Evolutionary conservation across 2,113 vertebrate genomes (phyloP).

Genomic region (Egretta garzetta): DNA sequence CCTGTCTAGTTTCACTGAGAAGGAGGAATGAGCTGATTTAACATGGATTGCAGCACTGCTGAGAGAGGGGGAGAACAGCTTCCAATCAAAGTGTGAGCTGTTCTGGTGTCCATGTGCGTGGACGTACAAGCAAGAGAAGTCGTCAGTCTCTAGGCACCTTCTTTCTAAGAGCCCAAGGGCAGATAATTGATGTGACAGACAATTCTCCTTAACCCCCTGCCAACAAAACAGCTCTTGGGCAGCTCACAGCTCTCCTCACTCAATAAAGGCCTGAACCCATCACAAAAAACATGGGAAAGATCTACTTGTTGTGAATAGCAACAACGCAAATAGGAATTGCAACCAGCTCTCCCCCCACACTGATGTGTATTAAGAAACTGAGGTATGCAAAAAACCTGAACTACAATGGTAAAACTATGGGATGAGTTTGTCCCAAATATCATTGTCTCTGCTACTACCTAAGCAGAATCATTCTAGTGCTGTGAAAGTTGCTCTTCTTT

Average conservation of each 20-base stretch:
- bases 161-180: slow-evolving; percentile 51
- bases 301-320: slow-evolving; percentile 52
- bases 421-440: not conserved
- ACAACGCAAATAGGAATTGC: not conserved
- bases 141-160: slow-evolving; percentile 31
- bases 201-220: slow-evolving; percentile 45
- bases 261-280: slow-evolving; percentile 22
- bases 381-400: not conserved
- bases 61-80: slow-evolving; percentile 43
- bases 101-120: slow-evolving; percentile 39
- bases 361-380: not conserved
- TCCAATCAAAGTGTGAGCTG: slow-evolving; percentile 42
- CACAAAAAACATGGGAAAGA: slow-evolving; percentile 31
- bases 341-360: not conserved
- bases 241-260: slow-evolving; percentile 30
- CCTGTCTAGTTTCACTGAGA: slow-evolving; percentile 63
- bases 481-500: not conserved
- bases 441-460: not conserved
- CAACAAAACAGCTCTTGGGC: slow-evolving; percentile 51
- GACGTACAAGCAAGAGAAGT: slow-evolving; percentile 49
- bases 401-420: not conserved
- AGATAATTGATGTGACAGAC: slow-evolving; percentile 71
- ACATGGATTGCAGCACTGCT: slow-evolving; percentile 44
- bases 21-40: slow-evolving; percentile 64
- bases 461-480: not conserved